Percentiles rank a stretch among this genome's conserved stretches.
These are phyloP conservation scores for Bombus picipes DNA, from an alignment of 1,140 invertebrate genomes.

Conservation along the genomic window DNA sequence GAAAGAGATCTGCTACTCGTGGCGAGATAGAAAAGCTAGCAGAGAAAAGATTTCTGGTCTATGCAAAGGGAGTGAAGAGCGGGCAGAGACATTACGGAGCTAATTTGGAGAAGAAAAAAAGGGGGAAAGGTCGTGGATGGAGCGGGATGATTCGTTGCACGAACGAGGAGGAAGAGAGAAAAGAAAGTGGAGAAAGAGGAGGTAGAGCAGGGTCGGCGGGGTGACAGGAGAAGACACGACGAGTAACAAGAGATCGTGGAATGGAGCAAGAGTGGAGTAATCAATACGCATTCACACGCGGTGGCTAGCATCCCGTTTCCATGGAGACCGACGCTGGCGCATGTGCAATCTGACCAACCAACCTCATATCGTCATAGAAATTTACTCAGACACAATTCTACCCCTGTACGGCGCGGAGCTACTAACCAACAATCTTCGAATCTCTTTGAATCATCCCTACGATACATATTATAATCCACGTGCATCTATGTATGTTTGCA, in stretches of 20 bases:
- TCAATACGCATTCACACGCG: conserved; percentile 82
- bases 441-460: neutral
- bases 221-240: conserved; percentile 57
- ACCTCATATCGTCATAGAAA: conserved; percentile 21
- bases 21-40: neutral
- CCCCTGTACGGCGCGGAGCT: conserved; percentile 49
- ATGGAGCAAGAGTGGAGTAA: conserved; percentile 75
- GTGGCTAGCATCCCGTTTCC: conserved; percentile 76
- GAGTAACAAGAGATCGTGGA: conserved; percentile 71
- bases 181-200: conserved; percentile 29
- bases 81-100: conserved; percentile 51
- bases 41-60: conserved; percentile 14
- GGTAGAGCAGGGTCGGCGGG: conserved; percentile 1
- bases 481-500: neutral
- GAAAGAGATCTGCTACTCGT: conserved; percentile 25
- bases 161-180: conserved; percentile 57
- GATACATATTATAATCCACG: neutral
- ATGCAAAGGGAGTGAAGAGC: conserved; percentile 36
- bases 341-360: conserved; percentile 59
- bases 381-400: conserved; percentile 25
- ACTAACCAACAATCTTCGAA: neutral
- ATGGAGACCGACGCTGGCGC: conserved; percentile 77
- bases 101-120: conserved; percentile 63
- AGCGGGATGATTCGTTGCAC: conserved; percentile 53
- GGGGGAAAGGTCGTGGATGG: conserved; percentile 35